Evolutionary conservation across 2,113 vertebrate species (phyloP).

Genomic region (Toxotes jaculatrix): DNA sequence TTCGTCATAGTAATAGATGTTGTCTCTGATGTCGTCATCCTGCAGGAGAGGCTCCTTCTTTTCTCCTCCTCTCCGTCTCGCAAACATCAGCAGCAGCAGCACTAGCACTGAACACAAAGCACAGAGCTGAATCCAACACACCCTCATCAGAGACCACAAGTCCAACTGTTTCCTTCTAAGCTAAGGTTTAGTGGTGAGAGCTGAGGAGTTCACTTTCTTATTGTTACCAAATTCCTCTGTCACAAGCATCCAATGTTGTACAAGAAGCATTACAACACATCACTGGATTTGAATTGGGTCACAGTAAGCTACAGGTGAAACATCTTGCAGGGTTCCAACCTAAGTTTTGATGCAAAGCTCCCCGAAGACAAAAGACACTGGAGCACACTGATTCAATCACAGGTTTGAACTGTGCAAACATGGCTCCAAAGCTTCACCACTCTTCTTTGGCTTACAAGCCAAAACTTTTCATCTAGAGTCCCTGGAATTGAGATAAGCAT

Average conservation of each 20-base stretch:
- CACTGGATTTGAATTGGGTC: too few species aligned
- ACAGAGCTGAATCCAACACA: neutral
- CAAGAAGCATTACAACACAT: too few species aligned
- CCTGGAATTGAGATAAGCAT: neutral
- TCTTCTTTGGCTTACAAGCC: neutral
- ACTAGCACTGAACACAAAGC: constrained; percentile 84
- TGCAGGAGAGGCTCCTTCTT: constrained; percentile 88
- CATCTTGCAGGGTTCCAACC: too few species aligned
- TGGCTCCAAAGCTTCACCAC: neutral
- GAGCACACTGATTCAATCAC: too few species aligned
- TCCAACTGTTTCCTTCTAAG: neutral
- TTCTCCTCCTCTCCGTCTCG: constrained; percentile 77
- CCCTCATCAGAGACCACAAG: neutral
- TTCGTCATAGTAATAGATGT: constrained; percentile 93
- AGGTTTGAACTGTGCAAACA: neutral
- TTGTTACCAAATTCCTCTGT: too few species aligned
- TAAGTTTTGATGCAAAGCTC: too few species aligned
- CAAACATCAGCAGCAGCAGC: constrained; percentile 89
- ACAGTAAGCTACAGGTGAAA: neutral
- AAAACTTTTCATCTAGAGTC: neutral
- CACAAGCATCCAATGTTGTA: too few species aligned
- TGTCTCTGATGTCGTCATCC: constrained; percentile 90
- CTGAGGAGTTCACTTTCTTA: too few species aligned
- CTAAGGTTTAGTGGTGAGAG: neutral
- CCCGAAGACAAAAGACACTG: too few species aligned